Evolutionary conservation across 2,113 vertebrate genomes (phyloP).

Genomic region (Merops nubicus): DNA sequence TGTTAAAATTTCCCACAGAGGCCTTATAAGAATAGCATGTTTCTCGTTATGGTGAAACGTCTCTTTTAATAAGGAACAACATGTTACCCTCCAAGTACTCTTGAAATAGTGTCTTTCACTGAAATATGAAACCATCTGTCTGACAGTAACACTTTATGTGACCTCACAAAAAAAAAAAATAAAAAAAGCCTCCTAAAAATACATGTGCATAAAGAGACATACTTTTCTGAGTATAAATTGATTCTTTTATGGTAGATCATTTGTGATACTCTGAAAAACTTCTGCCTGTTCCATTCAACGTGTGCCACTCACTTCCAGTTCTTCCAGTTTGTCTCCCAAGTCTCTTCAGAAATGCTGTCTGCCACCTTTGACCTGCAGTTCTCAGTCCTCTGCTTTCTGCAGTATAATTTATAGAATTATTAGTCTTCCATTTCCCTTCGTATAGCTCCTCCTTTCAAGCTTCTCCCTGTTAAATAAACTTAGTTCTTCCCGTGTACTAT

Average conservation of each 20-base stretch:
- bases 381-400: neutral
- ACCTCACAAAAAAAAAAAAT: neutral
- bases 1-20: neutral
- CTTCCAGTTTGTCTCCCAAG: neutral
- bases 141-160: neutral
- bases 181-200: neutral
- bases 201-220: neutral
- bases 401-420: neutral
- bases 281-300: neutral
- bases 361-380: neutral
- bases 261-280: neutral
- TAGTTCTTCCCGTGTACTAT: neutral
- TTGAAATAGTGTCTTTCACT: neutral
- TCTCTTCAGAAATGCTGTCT: neutral
- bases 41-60: neutral
- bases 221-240: neutral
- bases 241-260: neutral
- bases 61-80: neutral
- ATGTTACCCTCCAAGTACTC: neutral
- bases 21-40: neutral
- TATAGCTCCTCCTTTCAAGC: neutral
- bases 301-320: neutral
- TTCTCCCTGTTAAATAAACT: neutral
- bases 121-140: neutral
- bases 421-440: neutral